phyloP scores from a whole-genome alignment of 2,888 invertebrate genomes.

The Orthosia gracilis region DNA sequence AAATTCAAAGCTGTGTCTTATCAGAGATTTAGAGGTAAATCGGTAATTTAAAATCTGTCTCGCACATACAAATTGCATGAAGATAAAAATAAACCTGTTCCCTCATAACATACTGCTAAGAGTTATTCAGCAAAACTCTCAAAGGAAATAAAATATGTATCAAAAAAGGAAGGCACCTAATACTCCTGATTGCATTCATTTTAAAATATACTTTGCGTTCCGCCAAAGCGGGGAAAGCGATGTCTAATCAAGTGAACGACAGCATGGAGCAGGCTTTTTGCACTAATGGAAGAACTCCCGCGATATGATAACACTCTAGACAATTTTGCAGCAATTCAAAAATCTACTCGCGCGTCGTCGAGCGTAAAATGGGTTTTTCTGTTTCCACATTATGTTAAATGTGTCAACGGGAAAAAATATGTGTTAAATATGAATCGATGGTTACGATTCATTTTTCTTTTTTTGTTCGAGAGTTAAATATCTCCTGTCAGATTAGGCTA shows the following conservation, averaged over 20 bases:
- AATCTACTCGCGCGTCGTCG: slow-evolving; percentile 51
- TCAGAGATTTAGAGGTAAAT: too few relatives aligned
- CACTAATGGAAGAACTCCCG: slow-evolving; percentile 70
- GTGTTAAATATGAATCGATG: slow-evolving; percentile 33
- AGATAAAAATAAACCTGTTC: too few relatives aligned
- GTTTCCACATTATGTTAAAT: slow-evolving; percentile 47
- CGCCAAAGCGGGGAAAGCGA: slow-evolving; percentile 61
- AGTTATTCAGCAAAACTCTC: slow-evolving; percentile 15
- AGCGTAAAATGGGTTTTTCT: slow-evolving; percentile 60
- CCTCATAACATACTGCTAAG: slow-evolving; percentile 2
- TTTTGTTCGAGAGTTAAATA: slow-evolving; percentile 35
- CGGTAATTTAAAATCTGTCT: too few relatives aligned
- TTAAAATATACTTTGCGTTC: slow-evolving; percentile 60
- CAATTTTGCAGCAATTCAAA: slow-evolving; percentile 70
- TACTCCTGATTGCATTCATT: slow-evolving; percentile 57
- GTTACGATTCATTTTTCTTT: slow-evolving; percentile 6
- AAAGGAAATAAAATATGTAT: slow-evolving; percentile 40
- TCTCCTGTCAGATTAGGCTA: slow-evolving; percentile 27
- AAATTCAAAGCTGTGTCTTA: too few relatives aligned
- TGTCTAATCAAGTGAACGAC: slow-evolving; percentile 73
- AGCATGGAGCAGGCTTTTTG: slow-evolving; percentile 67
- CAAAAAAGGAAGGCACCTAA: slow-evolving; percentile 43
- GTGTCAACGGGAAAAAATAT: slow-evolving; percentile 38
- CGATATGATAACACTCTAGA: slow-evolving; percentile 73
- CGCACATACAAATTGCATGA: not conserved